These are phyloP conservation scores for Climacteris rufus DNA, from an alignment of 2,113 vertebrate genomes.

Conservation along the genomic window DNA sequence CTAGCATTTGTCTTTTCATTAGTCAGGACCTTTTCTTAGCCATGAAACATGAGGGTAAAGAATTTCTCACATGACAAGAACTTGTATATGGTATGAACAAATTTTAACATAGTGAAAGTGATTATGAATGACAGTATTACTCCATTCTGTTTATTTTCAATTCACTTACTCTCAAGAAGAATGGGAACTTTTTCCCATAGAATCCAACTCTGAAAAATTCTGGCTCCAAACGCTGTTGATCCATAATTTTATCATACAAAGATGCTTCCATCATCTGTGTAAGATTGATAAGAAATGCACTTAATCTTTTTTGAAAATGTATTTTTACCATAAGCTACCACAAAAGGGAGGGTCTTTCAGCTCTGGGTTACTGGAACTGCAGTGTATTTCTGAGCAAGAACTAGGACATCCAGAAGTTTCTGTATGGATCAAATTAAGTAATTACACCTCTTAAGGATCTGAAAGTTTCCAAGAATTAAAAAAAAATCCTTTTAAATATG, in stretches of 20 bases:
- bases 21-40: not conserved
- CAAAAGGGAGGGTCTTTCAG: not conserved
- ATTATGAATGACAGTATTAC: not conserved
- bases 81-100: not conserved
- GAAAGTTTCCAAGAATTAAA: not conserved
- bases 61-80: not conserved
- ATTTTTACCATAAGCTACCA: not conserved
- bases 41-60: not conserved
- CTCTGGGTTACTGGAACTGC: not conserved
- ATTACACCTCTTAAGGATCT: not conserved
- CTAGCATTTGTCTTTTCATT: not conserved
- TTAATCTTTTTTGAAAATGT: not conserved
- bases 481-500: not conserved
- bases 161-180: constrained; percentile 92
- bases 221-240: constrained; percentile 94
- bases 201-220: constrained; percentile 99
- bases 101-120: not conserved
- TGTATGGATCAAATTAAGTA: not conserved
- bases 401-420: not conserved
- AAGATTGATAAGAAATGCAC: not conserved
- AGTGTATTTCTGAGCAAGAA: not conserved
- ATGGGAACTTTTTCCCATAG: constrained; percentile 98
- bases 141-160: not conserved
- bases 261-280: constrained; percentile 94
- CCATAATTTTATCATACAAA: constrained; percentile 99